Evolutionary conservation across 2,797 vertebrate species (phyloP).

Genomic region (Astyanax mexicanus): DNA sequence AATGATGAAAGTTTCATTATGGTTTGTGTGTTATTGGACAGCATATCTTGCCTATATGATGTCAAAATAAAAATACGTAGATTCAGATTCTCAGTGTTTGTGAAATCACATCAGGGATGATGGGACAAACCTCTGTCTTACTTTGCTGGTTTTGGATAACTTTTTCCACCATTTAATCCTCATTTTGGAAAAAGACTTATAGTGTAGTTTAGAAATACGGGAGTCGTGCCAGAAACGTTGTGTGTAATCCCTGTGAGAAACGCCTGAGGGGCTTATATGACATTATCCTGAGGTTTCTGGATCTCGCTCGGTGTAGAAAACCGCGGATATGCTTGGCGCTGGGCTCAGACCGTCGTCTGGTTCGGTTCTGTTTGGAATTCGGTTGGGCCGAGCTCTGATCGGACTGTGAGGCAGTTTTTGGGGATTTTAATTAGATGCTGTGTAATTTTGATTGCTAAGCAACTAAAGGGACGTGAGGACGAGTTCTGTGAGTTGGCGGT

Average conservation of each 20-base stretch:
- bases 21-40: too few species aligned
- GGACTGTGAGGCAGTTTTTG: background rate
- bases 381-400: background rate
- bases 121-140: background rate
- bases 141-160: background rate
- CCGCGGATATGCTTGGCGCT: too few species aligned
- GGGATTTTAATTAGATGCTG: constrained; percentile 38
- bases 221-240: background rate
- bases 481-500: constrained; percentile 36
- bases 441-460: constrained; percentile 45
- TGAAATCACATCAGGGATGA: too few species aligned
- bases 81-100: too few species aligned
- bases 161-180: background rate
- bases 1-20: too few species aligned
- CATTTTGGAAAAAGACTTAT: background rate
- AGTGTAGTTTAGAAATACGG: background rate
- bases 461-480: constrained; percentile 1
- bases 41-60: too few species aligned
- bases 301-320: background rate
- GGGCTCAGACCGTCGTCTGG: background rate
- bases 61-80: too few species aligned
- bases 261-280: background rate
- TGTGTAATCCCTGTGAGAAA: constrained; percentile 1
- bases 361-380: too few species aligned
- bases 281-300: background rate